Conservation (phyloP, 2,113 vertebrate genomes). For the Arenaria interpres region DNA sequence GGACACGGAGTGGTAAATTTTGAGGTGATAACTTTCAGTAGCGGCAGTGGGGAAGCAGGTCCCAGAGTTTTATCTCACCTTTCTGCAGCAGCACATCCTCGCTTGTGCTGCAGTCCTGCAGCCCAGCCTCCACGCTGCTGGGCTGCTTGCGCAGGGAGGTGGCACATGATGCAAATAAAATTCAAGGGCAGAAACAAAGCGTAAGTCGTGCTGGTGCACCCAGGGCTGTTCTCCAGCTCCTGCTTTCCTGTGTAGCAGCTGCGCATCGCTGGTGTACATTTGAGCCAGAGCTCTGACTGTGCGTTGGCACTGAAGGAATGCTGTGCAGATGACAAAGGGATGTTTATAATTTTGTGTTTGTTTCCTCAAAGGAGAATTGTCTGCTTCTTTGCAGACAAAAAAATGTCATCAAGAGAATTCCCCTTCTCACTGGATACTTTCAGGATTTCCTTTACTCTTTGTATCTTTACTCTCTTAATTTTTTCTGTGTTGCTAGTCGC, state of each 20-base stretch:
- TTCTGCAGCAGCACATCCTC: background rate
- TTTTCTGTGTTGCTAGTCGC: background rate
- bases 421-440: background rate
- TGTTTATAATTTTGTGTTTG: background rate
- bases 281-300: background rate
- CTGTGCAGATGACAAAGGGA: background rate
- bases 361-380: background rate
- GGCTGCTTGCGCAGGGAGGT: background rate
- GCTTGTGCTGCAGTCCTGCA: background rate
- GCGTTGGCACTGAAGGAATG: background rate
- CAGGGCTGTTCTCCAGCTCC: background rate
- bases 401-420: background rate
- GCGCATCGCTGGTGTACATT: rapidly evolving
- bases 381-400: background rate
- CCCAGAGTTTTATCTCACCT: background rate
- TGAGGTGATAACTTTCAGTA: background rate
- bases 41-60: rapidly evolving
- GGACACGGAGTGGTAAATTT: rapidly evolving
- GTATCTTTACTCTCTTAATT: background rate
- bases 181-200: background rate
- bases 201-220: background rate
- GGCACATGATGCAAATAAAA: background rate
- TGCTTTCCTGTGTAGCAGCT: background rate
- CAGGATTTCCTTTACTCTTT: background rate
- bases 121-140: background rate